A percentile compares a stretch with the other conserved stretches of the same genome.
These are phyloP conservation scores for Oreochromis spilurus DNA, from an alignment of 2,113 vertebrate genomes.

Conservation along the genomic window DNA sequence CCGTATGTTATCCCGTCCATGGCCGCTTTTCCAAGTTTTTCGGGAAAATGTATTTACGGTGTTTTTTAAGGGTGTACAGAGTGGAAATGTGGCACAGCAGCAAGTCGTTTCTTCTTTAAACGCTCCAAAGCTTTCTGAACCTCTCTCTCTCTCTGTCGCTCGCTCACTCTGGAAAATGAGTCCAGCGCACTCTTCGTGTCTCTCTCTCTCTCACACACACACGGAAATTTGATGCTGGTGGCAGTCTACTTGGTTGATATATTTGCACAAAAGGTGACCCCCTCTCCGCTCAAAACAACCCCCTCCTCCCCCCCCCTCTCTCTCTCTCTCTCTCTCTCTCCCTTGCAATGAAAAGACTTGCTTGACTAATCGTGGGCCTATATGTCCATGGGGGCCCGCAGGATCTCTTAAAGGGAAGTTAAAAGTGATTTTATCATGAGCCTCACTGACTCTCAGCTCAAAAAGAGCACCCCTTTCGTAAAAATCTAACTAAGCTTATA, in stretches of 20 bases:
- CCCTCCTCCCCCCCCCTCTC: neutral
- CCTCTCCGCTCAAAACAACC: neutral
- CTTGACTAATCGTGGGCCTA: conserved; percentile 48
- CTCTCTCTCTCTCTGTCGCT: conserved; percentile 1
- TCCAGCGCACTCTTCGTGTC: conserved; percentile 5
- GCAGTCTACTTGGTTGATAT: conserved; percentile 75
- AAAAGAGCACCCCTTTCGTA: neutral
- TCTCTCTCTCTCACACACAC: neutral
- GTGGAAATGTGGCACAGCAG: conserved; percentile 14
- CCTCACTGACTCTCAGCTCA: conserved; percentile 3
- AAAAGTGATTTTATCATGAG: conserved; percentile 61
- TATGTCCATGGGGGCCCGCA: conserved; percentile 28
- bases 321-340: conserved; percentile 1
- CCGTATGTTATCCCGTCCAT: conserved; percentile 64
- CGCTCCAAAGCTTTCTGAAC: conserved; percentile 29
- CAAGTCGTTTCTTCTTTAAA: conserved; percentile 44
- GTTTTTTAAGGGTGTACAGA: neutral
- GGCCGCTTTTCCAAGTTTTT: conserved; percentile 37
- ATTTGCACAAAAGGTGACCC: conserved; percentile 79
- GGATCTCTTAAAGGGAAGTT: conserved; percentile 43
- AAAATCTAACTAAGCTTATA: neutral
- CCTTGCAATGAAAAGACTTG: conserved; percentile 50
- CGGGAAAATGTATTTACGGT: conserved; percentile 2
- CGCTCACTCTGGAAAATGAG: conserved; percentile 20
- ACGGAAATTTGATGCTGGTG: conserved; percentile 75